Percentiles rank a stretch among this genome's conserved stretches.
These are phyloP conservation scores for Drepanosiphum platanoidis DNA, from an alignment of 2,888 invertebrate genomes.

Conservation along the genomic window DNA sequence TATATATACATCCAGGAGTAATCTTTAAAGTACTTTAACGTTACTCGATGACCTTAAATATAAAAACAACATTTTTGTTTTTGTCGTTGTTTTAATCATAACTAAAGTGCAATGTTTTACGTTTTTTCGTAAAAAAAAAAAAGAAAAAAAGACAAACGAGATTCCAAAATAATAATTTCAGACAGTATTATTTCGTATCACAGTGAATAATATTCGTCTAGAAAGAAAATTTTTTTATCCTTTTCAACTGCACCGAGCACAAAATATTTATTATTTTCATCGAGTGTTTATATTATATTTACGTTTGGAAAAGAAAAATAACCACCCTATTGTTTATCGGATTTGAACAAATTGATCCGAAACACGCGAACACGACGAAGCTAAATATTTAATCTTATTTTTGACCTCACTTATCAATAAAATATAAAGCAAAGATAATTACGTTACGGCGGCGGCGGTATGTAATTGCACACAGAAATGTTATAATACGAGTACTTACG, in stretches of 20 bases:
- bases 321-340: background rate
- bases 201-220: slow-evolving; percentile 35
- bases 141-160: slow-evolving; percentile 17
- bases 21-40: slow-evolving; percentile 13
- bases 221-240: slow-evolving; percentile 2
- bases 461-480: too few relatives aligned
- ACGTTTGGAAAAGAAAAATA: background rate
- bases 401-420: too few relatives aligned
- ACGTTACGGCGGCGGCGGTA: too few relatives aligned
- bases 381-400: too few relatives aligned
- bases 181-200: background rate
- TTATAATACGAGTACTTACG: too few relatives aligned
- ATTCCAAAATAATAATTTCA: background rate
- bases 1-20: background rate
- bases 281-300: background rate
- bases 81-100: slow-evolving; percentile 16
- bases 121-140: too few relatives aligned
- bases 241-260: background rate
- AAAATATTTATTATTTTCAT: slow-evolving; percentile 2
- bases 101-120: slow-evolving; percentile 19
- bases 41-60: slow-evolving; percentile 29
- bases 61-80: background rate
- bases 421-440: too few relatives aligned
- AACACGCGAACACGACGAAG: too few relatives aligned
- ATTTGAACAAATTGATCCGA: too few relatives aligned